A percentile compares a stretch with the other conserved stretches of the same genome.
phyloP scores from a whole-genome alignment of 2,113 vertebrate genomes.

The Machaerirhynchus nigripectus region DNA sequence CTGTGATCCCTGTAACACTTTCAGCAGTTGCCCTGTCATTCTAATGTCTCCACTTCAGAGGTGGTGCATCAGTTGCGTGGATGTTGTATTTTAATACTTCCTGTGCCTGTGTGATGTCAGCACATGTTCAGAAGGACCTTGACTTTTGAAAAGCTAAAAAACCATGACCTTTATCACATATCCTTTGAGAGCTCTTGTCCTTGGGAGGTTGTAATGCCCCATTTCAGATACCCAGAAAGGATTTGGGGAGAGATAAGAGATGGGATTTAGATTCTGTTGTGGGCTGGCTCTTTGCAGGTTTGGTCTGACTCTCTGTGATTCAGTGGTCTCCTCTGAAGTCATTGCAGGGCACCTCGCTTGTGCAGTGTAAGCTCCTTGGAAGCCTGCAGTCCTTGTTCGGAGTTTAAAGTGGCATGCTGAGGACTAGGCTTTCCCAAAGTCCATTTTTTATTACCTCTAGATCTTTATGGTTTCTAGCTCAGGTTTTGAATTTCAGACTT shows the following conservation, averaged over 20 bases:
- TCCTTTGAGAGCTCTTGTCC: background rate
- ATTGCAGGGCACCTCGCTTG: background rate
- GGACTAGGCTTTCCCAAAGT: background rate
- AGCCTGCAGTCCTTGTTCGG: background rate
- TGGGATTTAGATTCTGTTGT: background rate
- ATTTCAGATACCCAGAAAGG: background rate
- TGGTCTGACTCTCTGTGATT: background rate
- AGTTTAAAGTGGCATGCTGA: background rate
- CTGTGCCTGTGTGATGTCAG: background rate
- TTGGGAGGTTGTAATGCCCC: background rate
- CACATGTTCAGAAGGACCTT: background rate
- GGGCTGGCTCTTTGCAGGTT: background rate
- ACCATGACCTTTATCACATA: background rate
- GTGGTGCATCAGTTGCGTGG: background rate
- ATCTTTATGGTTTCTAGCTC: background rate
- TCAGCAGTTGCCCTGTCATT: background rate
- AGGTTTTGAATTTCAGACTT: background rate
- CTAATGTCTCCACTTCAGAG: background rate
- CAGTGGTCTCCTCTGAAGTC: background rate
- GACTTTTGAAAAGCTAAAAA: background rate
- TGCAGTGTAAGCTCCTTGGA: background rate
- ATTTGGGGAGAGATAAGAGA: background rate
- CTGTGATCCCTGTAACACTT: background rate
- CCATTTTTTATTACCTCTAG: background rate
- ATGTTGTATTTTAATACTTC: background rate